phyloP scores from a whole-genome alignment of 1,140 invertebrate genomes.

The Hydropsyche tenuis region DNA sequence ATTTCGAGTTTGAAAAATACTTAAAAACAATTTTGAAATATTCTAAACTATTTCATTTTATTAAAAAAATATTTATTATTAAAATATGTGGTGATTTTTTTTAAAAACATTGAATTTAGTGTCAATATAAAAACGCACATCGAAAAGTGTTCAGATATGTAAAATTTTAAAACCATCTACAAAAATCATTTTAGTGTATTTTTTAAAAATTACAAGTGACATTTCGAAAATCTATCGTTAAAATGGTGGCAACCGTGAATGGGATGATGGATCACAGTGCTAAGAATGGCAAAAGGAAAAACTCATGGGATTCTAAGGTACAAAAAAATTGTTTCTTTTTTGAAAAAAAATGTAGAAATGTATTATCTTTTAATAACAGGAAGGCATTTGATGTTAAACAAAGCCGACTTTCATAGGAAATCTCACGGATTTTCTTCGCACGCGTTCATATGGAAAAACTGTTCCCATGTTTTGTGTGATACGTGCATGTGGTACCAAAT shows the following conservation, averaged over 20 bases:
- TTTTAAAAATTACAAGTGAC: too few relatives aligned
- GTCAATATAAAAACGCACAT: too few relatives aligned
- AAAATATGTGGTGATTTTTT: not conserved
- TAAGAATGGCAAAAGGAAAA: constrained; percentile 49
- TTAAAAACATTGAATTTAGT: not conserved
- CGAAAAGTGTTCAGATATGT: too few relatives aligned
- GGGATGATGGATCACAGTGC: constrained; percentile 37
- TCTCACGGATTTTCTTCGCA: constrained; percentile 21
- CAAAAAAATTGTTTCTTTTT: not conserved
- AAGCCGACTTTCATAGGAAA: not conserved
- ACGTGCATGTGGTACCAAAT: not conserved
- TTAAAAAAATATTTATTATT: not conserved
- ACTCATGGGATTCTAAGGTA: constrained; percentile 48
- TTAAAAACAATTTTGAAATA: too few relatives aligned
- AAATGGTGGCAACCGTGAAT: constrained; percentile 42
- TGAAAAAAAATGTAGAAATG: not conserved
- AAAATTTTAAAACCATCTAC: too few relatives aligned
- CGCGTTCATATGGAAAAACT: constrained; percentile 1
- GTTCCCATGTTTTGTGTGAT: not conserved
- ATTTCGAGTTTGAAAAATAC: not conserved
- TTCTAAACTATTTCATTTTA: not conserved
- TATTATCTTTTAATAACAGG: not conserved
- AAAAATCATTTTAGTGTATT: too few relatives aligned
- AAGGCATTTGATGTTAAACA: not conserved
- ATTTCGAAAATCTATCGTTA: not conserved